Evolutionary conservation across 1,140 invertebrate species (phyloP).

Genomic region (Uloborus diversus): DNA sequence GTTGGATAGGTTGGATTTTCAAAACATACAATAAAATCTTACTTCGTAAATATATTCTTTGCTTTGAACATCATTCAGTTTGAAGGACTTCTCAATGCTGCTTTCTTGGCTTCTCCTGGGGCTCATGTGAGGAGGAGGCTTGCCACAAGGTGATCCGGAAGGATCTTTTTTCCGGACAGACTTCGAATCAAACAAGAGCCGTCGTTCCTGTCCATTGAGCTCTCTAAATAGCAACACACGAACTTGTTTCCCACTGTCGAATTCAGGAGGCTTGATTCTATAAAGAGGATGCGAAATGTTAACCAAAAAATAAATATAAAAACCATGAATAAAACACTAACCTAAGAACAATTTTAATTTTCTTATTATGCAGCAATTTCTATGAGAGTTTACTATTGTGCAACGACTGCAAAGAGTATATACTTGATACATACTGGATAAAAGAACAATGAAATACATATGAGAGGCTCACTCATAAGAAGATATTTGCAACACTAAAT

Average conservation of each 20-base stretch:
- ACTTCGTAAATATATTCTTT: conserved; percentile 45
- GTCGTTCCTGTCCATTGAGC: conserved; percentile 80
- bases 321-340: too few relatives aligned
- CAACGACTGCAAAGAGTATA: too few relatives aligned
- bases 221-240: conserved; percentile 84
- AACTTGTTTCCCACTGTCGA: conserved; percentile 62
- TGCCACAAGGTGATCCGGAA: conserved; percentile 54
- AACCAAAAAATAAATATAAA: too few relatives aligned
- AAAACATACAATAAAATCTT: conserved; percentile 48
- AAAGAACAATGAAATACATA: too few relatives aligned
- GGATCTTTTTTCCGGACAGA: conserved; percentile 70
- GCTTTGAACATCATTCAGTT: conserved; percentile 15
- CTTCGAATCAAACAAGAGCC: conserved; percentile 85
- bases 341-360: too few relatives aligned
- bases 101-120: conserved; percentile 10
- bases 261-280: conserved; percentile 62
- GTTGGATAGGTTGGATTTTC: background rate
- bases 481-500: too few relatives aligned
- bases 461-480: too few relatives aligned
- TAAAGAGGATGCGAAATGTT: conserved; percentile 45
- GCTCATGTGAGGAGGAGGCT: background rate
- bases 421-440: too few relatives aligned
- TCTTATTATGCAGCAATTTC: too few relatives aligned
- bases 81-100: conserved; percentile 47
- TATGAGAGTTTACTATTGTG: too few relatives aligned